phyloP scores from a whole-genome alignment of 2,888 invertebrate species.

The Ischnura elegans region DNA sequence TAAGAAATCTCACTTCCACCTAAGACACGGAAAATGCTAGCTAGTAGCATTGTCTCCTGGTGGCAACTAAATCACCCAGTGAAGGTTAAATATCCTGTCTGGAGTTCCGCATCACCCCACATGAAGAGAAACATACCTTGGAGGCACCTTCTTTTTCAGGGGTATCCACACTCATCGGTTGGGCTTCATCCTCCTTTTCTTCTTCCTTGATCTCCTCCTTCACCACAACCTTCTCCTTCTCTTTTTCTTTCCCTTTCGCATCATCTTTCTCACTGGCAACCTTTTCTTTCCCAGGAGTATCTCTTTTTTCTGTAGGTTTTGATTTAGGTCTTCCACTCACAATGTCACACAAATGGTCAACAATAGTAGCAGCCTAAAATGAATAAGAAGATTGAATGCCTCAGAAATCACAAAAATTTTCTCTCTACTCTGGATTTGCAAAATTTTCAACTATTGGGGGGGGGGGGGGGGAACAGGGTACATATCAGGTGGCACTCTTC shows the following conservation, averaged over 20 bases:
- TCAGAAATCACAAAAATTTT: not conserved
- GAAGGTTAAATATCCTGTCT: too few relatives aligned
- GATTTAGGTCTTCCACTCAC: constrained; percentile 69
- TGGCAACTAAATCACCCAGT: too few relatives aligned
- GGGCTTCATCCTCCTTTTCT: constrained; percentile 61
- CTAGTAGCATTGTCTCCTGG: too few relatives aligned
- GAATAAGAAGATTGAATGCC: constrained; percentile 26
- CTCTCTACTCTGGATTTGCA: not conserved
- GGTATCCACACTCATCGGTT: constrained; percentile 76
- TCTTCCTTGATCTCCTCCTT: constrained; percentile 67
- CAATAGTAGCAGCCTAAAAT: constrained; percentile 80
- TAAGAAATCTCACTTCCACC: too few relatives aligned
- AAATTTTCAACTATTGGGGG: not conserved
- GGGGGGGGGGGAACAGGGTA: constrained; percentile 13
- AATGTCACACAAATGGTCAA: constrained; percentile 74
- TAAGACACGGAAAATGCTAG: too few relatives aligned
- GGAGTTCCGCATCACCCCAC: too few relatives aligned
- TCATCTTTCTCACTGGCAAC: constrained; percentile 19
- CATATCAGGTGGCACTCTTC: too few relatives aligned
- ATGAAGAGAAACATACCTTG: constrained; percentile 76
- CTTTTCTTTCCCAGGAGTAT: constrained; percentile 28
- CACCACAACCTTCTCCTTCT: constrained; percentile 66
- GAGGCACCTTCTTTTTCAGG: constrained; percentile 57
- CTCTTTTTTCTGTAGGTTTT: constrained; percentile 65
- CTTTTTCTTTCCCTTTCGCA: constrained; percentile 44